Evolutionary conservation across 2,888 invertebrate species (phyloP).

Genomic region (Rhyacophila evoluta): DNA sequence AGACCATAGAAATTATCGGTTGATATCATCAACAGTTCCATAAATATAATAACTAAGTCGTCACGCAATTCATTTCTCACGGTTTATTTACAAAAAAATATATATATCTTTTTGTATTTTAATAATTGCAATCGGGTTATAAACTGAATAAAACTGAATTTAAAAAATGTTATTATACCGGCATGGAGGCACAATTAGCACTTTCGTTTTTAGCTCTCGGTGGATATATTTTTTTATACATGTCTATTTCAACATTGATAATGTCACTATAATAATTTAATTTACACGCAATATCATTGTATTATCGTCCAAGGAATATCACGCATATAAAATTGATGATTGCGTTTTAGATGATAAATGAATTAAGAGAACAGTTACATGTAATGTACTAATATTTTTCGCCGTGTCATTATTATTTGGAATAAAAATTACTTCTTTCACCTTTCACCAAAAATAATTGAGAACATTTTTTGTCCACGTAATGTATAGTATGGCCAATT

Average conservation of each 20-base stretch:
- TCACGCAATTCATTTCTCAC: neutral
- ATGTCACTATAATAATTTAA: neutral
- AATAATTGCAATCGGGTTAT: neutral
- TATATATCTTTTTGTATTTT: neutral
- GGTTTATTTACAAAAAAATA: slow-evolving; percentile 1
- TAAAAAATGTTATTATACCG: neutral
- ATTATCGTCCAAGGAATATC: neutral
- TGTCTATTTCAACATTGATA: neutral
- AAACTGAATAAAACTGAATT: neutral
- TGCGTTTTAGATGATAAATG: neutral
- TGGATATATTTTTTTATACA: neutral
- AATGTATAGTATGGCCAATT: too few relatives aligned
- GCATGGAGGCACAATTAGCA: neutral
- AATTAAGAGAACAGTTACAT: neutral
- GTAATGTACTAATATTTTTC: neutral
- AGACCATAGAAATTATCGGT: too few relatives aligned
- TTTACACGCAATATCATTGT: neutral
- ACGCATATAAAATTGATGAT: neutral
- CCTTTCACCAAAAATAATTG: neutral
- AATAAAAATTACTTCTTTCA: neutral
- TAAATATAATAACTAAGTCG: neutral
- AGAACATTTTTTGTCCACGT: neutral
- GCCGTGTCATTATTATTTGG: neutral
- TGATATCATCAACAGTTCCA: too few relatives aligned
- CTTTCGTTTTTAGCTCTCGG: neutral